Evolutionary conservation across 2,113 vertebrate species (phyloP).

Genomic region (Scortum barcoo): DNA sequence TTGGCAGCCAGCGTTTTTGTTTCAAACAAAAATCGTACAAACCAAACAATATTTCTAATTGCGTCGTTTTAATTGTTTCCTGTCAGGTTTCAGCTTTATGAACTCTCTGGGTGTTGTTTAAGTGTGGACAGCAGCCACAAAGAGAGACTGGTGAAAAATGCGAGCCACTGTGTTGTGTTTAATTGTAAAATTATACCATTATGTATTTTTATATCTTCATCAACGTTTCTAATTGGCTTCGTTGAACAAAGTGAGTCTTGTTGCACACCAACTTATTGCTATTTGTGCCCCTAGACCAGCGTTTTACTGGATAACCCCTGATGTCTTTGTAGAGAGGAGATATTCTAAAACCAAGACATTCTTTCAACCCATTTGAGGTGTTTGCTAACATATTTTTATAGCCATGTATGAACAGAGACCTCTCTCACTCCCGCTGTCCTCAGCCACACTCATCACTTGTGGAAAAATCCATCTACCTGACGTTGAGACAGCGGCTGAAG

Average conservation of each 20-base stretch:
- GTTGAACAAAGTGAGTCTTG: not conserved
- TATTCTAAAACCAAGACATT: not conserved
- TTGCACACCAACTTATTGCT: not conserved
- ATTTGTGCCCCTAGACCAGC: not conserved
- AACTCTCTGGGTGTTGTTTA: not conserved
- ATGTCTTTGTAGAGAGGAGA: not conserved
- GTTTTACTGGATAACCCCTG: not conserved
- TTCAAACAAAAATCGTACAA: slow-evolving; percentile 41
- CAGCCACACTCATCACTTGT: slow-evolving; percentile 24
- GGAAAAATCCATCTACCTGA: slow-evolving; percentile 37
- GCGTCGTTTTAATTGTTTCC: slow-evolving; percentile 23
- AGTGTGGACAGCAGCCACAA: not conserved
- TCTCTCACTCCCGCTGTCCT: slow-evolving; percentile 5
- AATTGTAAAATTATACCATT: not conserved
- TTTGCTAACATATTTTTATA: not conserved
- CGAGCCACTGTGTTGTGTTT: not conserved
- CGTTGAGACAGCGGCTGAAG: slow-evolving; percentile 17
- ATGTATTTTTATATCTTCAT: not conserved
- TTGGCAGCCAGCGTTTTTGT: slow-evolving; percentile 22
- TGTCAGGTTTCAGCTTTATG: slow-evolving; percentile 4
- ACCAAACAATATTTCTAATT: slow-evolving; percentile 40
- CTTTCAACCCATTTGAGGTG: not conserved
- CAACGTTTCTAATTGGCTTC: not conserved
- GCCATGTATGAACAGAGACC: not conserved
- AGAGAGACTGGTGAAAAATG: not conserved